Conservation (phyloP, 2,113 vertebrate genomes). For the Corythaixoides concolor region DNA sequence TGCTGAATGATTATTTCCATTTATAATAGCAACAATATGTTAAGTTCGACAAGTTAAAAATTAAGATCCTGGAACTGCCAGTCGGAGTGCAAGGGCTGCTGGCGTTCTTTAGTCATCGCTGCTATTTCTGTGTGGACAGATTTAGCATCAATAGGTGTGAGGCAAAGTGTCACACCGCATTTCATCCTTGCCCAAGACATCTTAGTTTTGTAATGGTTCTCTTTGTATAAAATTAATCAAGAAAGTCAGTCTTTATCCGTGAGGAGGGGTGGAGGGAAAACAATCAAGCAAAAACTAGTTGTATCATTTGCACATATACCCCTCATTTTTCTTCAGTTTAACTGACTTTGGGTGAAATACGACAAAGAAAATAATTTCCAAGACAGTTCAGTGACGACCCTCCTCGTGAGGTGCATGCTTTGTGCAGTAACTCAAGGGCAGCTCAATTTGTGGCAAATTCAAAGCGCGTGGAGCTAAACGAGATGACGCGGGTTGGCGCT, state of each 20-base stretch:
- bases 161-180: not conserved
- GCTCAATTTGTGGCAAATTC: not conserved
- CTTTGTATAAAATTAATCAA: not conserved
- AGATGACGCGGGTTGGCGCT: not conserved
- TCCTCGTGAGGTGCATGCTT: not conserved
- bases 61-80: not conserved
- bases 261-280: not conserved
- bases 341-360: not conserved
- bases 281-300: not conserved
- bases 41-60: not conserved
- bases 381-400: not conserved
- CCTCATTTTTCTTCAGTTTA: not conserved
- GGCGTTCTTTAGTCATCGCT: not conserved
- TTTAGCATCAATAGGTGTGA: not conserved
- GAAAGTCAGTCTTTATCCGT: not conserved
- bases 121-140: not conserved
- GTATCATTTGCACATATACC: not conserved
- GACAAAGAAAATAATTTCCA: not conserved
- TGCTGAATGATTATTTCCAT: not conserved
- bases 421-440: not conserved
- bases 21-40: not conserved
- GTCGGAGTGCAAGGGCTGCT: not conserved
- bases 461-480: not conserved
- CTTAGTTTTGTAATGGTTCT: not conserved
- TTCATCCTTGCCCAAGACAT: not conserved